A percentile compares a stretch with the other conserved stretches of the same genome.
Evolutionary conservation across 2,113 vertebrate genomes (phyloP).

Genomic region (Chlorodrepanis virens): DNA sequence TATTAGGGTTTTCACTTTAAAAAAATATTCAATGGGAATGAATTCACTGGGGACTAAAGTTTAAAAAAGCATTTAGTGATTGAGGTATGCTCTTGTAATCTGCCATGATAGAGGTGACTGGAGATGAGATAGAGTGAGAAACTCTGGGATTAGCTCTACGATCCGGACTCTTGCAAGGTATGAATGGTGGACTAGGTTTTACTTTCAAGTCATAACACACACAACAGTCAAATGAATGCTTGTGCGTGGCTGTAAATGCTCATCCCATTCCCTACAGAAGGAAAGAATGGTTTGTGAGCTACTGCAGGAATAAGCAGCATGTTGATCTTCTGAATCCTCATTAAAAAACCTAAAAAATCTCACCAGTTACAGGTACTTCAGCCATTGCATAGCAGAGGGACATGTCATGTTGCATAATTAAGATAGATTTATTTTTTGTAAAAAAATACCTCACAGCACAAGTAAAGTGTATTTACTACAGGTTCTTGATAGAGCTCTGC

Average conservation of each 20-base stretch:
- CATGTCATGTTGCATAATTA: neutral
- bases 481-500: neutral
- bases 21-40: neutral
- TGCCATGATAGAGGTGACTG: neutral
- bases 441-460: neutral
- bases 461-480: neutral
- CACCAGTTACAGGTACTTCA: neutral
- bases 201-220: neutral
- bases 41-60: neutral
- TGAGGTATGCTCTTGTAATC: neutral
- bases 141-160: neutral
- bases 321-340: neutral
- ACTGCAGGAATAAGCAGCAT: neutral
- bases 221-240: accelerated
- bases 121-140: neutral
- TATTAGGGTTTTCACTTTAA: neutral
- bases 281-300: neutral
- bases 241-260: neutral
- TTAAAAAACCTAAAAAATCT: neutral
- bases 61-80: neutral
- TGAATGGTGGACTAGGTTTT: neutral
- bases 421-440: neutral
- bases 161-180: neutral
- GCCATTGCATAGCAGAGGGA: neutral
- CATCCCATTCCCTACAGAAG: neutral